Conservation (phyloP, 1,140 invertebrate genomes). For the Lordiphosa stackelbergi region DNA sequence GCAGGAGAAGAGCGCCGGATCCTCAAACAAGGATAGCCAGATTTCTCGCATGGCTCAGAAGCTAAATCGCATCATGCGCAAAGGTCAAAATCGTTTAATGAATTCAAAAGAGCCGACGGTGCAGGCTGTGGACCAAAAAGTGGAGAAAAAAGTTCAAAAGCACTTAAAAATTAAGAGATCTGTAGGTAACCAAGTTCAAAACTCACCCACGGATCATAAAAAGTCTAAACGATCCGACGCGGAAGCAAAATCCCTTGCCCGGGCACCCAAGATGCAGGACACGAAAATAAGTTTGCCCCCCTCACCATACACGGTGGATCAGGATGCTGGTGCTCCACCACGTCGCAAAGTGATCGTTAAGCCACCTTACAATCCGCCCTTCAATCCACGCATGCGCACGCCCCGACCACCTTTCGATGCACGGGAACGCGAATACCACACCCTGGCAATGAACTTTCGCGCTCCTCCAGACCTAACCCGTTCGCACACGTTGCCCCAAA, state of each 20-base stretch:
- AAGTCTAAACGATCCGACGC: too few relatives aligned
- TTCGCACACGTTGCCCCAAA: background rate
- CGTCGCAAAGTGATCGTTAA: constrained; percentile 16
- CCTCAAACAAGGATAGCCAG: background rate
- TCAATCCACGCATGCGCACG: constrained; percentile 51
- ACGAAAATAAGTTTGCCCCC: too few relatives aligned
- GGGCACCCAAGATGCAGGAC: too few relatives aligned
- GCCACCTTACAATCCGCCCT: constrained; percentile 40
- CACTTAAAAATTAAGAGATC: too few relatives aligned
- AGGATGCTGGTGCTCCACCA: background rate
- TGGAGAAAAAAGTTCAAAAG: too few relatives aligned
- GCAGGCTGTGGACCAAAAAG: constrained; percentile 10
- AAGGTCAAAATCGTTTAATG: background rate
- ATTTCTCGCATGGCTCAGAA: background rate
- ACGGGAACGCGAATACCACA: constrained; percentile 55
- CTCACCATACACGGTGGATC: too few relatives aligned
- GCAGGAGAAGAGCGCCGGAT: background rate
- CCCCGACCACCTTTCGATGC: constrained; percentile 58
- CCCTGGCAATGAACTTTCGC: constrained; percentile 15
- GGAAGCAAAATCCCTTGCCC: too few relatives aligned
- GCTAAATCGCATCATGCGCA: constrained; percentile 4
- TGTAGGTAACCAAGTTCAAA: too few relatives aligned
- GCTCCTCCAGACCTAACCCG: constrained; percentile 4
- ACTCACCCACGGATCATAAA: too few relatives aligned
- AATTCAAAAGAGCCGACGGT: background rate